Evolutionary conservation across 2,797 vertebrate genomes (phyloP).

Genomic region (Enteromius paludinosus): DNA sequence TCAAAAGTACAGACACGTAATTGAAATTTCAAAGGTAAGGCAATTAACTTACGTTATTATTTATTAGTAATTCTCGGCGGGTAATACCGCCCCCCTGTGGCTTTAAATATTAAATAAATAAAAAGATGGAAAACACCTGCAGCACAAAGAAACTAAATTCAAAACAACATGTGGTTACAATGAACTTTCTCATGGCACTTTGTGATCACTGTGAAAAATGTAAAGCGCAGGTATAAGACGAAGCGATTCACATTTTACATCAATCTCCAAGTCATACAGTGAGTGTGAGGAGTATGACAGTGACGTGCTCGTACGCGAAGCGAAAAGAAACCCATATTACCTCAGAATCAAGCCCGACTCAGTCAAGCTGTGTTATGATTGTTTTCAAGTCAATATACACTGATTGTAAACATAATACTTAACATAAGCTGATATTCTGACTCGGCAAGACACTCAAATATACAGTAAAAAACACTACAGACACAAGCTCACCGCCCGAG

Average conservation of each 20-base stretch:
- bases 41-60: neutral
- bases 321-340: neutral
- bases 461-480: slow-evolving; percentile 11
- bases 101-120: neutral
- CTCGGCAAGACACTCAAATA: neutral
- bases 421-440: slow-evolving; percentile 64
- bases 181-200: slow-evolving; percentile 78
- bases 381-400: slow-evolving; percentile 34
- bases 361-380: slow-evolving; percentile 33
- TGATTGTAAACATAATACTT: slow-evolving; percentile 69
- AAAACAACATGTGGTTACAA: slow-evolving; percentile 78
- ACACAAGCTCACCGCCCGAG: slow-evolving; percentile 25
- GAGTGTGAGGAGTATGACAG: neutral
- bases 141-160: slow-evolving; percentile 69
- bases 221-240: slow-evolving; percentile 64
- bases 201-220: slow-evolving; percentile 72
- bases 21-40: slow-evolving; percentile 9
- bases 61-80: neutral
- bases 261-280: neutral
- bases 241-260: slow-evolving; percentile 52
- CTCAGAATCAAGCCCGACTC: neutral
- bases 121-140: slow-evolving; percentile 28
- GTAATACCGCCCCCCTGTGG: slow-evolving; percentile 34
- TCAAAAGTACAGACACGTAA: slow-evolving; percentile 14
- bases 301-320: neutral